Conservation (phyloP, 2,888 invertebrate genomes). For the Aromia moschata region DNA sequence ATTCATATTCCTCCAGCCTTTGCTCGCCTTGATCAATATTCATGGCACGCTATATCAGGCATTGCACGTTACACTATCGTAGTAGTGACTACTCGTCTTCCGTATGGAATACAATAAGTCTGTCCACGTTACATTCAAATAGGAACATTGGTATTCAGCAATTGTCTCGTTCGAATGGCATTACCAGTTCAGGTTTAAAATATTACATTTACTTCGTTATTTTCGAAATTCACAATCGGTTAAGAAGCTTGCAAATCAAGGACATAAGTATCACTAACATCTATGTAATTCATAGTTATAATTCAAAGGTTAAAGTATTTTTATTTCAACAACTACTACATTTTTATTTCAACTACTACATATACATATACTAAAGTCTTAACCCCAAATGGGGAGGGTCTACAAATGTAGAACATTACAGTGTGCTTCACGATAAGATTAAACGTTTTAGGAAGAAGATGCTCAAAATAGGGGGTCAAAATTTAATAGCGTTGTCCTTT, state of each 20-base stretch:
- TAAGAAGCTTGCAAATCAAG: not conserved
- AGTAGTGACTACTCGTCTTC: conserved; percentile 14
- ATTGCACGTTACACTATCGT: conserved; percentile 23
- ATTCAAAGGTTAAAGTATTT: too few species aligned
- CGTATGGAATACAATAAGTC: conserved; percentile 20
- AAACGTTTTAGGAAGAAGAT: too few species aligned
- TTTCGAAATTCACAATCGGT: not conserved
- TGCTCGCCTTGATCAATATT: conserved; percentile 30
- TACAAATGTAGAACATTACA: too few species aligned
- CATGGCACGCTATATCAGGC: conserved; percentile 27
- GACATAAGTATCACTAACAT: too few species aligned
- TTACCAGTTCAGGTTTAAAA: not conserved
- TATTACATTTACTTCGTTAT: not conserved
- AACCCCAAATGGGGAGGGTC: too few species aligned
- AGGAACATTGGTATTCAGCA: conserved; percentile 8
- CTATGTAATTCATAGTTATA: too few species aligned
- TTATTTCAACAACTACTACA: too few species aligned
- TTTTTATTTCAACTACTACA: too few species aligned
- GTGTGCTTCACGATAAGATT: too few species aligned
- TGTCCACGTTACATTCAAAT: conserved; percentile 21
- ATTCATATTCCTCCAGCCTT: conserved; percentile 25
- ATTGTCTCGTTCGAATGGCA: not conserved
- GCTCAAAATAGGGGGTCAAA: too few species aligned
- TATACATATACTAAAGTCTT: too few species aligned
- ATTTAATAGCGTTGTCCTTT: too few species aligned